Percentiles rank a stretch among this genome's conserved stretches.
Evolutionary conservation across 2,888 invertebrate genomes (phyloP).

Genomic region (Ferrisia virgata): DNA sequence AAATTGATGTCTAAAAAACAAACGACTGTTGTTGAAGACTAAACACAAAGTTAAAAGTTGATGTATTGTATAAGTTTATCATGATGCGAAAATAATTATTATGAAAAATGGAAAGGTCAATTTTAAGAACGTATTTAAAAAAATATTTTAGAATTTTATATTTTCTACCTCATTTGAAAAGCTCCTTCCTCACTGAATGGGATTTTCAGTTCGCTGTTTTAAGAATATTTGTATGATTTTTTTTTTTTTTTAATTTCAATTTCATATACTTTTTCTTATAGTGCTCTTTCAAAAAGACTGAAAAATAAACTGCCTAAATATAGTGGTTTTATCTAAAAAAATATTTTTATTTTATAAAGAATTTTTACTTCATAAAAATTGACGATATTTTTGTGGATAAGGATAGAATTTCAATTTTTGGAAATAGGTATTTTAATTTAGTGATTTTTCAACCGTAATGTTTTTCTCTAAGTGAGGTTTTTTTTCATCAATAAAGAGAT

Average conservation of each 20-base stretch:
- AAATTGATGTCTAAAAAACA: not conserved
- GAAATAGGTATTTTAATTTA: not conserved
- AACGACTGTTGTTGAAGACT: not conserved
- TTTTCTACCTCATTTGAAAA: not conserved
- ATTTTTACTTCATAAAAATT: not conserved
- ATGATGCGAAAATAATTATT: not conserved
- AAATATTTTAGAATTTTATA: not conserved
- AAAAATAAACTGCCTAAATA: not conserved
- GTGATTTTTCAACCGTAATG: not conserved
- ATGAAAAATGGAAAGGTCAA: not conserved
- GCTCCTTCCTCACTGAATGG: not conserved
- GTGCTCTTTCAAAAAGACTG: not conserved
- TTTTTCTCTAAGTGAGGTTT: no score
- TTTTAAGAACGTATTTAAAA: not conserved
- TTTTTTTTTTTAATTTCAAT: not conserved
- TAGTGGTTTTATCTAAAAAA: not conserved
- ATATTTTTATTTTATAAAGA: not conserved
- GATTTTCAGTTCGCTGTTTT: not conserved
- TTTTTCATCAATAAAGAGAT: not conserved
- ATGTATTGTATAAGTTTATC: not conserved
- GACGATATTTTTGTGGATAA: not conserved
- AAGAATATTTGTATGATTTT: not conserved
- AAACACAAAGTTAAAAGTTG: not conserved
- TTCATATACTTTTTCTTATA: not conserved
- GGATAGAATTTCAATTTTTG: not conserved